A percentile compares a stretch with the other conserved stretches of the same genome.
phyloP scores from a whole-genome alignment of 2,888 invertebrate genomes.

The Chromoteleia sp. region DNA sequence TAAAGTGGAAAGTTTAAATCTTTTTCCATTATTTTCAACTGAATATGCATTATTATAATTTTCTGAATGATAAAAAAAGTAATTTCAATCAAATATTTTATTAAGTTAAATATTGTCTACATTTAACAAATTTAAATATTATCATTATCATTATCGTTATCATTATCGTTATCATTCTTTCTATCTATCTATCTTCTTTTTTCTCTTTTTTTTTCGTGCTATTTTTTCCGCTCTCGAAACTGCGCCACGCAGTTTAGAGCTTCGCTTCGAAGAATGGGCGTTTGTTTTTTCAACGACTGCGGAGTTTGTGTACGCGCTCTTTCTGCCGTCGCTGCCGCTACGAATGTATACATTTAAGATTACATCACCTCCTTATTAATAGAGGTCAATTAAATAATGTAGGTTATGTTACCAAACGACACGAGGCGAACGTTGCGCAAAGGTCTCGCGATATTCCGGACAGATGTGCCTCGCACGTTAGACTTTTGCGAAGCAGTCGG shows the following conservation, averaged over 20 bases:
- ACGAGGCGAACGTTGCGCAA: slow-evolving; percentile 71
- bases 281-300: slow-evolving; percentile 48
- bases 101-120: too few relatives aligned
- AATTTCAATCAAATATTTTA: too few relatives aligned
- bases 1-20: too few relatives aligned
- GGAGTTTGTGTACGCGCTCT: slow-evolving; percentile 52
- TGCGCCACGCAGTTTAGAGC: slow-evolving; percentile 1
- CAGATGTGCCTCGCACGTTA: not conserved
- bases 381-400: slow-evolving; percentile 78
- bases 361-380: slow-evolving; percentile 76
- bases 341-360: slow-evolving; percentile 63
- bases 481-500: slow-evolving; percentile 2
- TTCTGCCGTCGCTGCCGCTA: slow-evolving; percentile 27
- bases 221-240: slow-evolving; percentile 5
- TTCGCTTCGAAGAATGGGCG: slow-evolving; percentile 4
- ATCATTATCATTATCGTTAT: too few relatives aligned
- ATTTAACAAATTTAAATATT: too few relatives aligned
- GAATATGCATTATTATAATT: too few relatives aligned
- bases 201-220: slow-evolving; percentile 7
- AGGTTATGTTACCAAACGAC: slow-evolving; percentile 73
- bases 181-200: too few relatives aligned
- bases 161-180: too few relatives aligned
- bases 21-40: too few relatives aligned
- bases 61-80: too few relatives aligned
- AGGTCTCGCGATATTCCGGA: slow-evolving; percentile 59